Evolutionary conservation across 2,797 vertebrate species (phyloP), one percentile per base, ranked within the genome.

Genomic region (Parambassis ranga): DNA sequence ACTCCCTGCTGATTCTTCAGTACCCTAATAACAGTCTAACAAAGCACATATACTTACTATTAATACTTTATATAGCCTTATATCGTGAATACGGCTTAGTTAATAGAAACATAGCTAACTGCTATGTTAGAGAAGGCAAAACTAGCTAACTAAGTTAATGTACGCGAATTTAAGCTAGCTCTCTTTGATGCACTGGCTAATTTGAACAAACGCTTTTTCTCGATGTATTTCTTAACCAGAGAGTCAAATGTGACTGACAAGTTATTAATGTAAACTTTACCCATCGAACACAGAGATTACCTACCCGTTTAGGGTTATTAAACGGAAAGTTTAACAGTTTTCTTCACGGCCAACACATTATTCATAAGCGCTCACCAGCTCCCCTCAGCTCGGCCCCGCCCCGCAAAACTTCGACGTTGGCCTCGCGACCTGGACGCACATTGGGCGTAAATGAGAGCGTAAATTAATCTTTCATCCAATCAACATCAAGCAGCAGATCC

Each of bases 401-500:
- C 4, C 3, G 1, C 5, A 5, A 3, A 22, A 0, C 15, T 35
- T 35, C 4, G 24, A 32, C 5, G 0, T 1, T 39, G 42, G 2
- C 20, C 71, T 52, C 71, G 75, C 42, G 79, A 75, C 31, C 55
- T 62, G 8, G 46, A 3, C 37, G 19, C 50, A 0, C 15, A 89
- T 86, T 89, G 85, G 88, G 62, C n/a, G n/a, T n/a, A n/a, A n/a
- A n/a, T 58, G 53, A 67, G 7, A 14, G 0, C 2, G n/a, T 28
- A n/a, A 2, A 11, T 19, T 10, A n/a, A n/a, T 14, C 67, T 62
- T 41, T 48, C 1, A 24, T 50, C 88, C 83, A 90, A 89, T 90
- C 23, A 75, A 18, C 56, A 18, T 65, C 7, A 6, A 66, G 77
- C 30, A 71, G 37, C 8, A 26, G 3, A 19, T 10, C 5, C 0